Evolutionary conservation across 1,140 invertebrate genomes (phyloP).

Genomic region (Drosophila sturtevanti): DNA sequence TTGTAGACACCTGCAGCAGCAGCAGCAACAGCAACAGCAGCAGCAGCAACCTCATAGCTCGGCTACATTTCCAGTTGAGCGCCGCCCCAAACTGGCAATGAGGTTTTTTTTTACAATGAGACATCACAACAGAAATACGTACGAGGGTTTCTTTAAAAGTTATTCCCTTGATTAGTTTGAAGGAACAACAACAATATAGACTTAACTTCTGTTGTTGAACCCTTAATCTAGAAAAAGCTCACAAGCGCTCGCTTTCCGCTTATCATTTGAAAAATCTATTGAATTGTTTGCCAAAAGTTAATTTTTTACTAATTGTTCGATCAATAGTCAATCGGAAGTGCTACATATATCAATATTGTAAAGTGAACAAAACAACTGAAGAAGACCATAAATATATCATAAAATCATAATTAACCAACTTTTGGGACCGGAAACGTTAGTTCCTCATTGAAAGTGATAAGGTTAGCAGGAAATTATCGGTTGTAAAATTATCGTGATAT

Average conservation of each 20-base stretch:
- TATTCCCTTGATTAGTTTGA: neutral
- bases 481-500: neutral
- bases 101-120: slow-evolving; percentile 51
- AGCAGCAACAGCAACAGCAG: slow-evolving; percentile 32
- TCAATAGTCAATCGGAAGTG: too few species aligned
- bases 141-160: neutral
- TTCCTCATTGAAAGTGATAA: neutral
- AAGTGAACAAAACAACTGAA: neutral
- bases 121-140: slow-evolving; percentile 36
- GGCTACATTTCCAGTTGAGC: slow-evolving; percentile 75
- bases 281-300: too few species aligned
- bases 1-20: slow-evolving; percentile 65
- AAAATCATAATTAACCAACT: neutral
- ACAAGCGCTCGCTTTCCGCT: too few species aligned
- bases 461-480: neutral
- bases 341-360: neutral
- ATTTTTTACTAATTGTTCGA: too few species aligned
- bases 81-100: slow-evolving; percentile 74
- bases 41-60: slow-evolving; percentile 40
- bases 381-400: neutral
- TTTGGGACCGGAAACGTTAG: neutral
- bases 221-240: too few species aligned
- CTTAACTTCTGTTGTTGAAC: too few species aligned
- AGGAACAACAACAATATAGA: too few species aligned
- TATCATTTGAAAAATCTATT: too few species aligned